A percentile compares a stretch with the other conserved stretches of the same genome.
Conservation (phyloP, 2,888 invertebrate genomes). For the Cryptus armator region DNA sequence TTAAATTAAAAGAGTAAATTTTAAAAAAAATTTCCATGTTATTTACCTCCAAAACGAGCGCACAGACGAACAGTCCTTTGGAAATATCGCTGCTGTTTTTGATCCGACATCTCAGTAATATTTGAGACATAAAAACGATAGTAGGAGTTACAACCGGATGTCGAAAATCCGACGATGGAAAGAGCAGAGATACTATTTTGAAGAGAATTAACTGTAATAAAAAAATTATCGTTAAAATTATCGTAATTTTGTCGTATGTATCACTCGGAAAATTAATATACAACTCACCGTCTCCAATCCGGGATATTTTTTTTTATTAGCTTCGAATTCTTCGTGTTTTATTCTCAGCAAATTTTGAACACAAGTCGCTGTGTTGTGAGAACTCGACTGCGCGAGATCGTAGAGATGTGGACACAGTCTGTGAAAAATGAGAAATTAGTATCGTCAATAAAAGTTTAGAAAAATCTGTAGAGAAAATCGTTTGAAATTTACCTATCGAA, state of each 20-base stretch:
- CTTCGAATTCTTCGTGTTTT: slow-evolving; percentile 89
- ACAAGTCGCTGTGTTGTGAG: slow-evolving; percentile 89
- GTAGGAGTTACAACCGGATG: slow-evolving; percentile 91
- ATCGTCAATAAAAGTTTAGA: not conserved
- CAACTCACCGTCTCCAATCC: slow-evolving; percentile 87
- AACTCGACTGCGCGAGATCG: slow-evolving; percentile 91
- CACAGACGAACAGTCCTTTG: slow-evolving; percentile 91
- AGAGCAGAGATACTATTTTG: slow-evolving; percentile 92
- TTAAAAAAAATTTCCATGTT: slow-evolving; percentile 19
- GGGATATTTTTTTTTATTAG: slow-evolving; percentile 88
- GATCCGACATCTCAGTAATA: slow-evolving; percentile 89
- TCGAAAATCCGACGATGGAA: slow-evolving; percentile 95
- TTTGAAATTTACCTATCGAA: slow-evolving; percentile 86
- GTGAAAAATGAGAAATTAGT: slow-evolving; percentile 41
- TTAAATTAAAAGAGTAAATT: not conserved
- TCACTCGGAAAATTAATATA: not conserved
- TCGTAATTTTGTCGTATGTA: not conserved
- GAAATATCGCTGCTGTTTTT: slow-evolving; percentile 89
- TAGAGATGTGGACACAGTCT: slow-evolving; percentile 86
- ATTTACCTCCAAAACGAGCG: slow-evolving; percentile 90
- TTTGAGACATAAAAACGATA: slow-evolving; percentile 93
- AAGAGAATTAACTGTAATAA: slow-evolving; percentile 89
- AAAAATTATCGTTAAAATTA: slow-evolving; percentile 45
- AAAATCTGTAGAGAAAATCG: not conserved
- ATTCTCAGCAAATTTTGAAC: slow-evolving; percentile 90